Evolutionary conservation across 2,113 vertebrate genomes (phyloP).

Genomic region (Sinosuthora webbiana): DNA sequence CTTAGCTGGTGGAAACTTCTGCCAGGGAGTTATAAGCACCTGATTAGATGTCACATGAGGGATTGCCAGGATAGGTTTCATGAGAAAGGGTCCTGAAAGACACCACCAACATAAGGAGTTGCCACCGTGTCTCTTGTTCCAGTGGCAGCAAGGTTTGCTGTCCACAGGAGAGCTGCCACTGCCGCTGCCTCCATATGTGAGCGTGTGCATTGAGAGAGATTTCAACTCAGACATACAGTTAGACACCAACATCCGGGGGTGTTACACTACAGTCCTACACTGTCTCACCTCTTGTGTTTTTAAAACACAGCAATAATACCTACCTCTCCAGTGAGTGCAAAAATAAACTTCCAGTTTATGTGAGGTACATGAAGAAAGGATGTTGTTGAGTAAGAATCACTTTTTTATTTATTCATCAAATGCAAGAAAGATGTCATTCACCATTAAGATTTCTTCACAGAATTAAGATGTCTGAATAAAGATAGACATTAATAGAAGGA

Average conservation of each 20-base stretch:
- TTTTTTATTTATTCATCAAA: background rate
- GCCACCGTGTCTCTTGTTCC: background rate
- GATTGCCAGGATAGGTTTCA: background rate
- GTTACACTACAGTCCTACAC: background rate
- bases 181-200: background rate
- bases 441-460: background rate
- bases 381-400: background rate
- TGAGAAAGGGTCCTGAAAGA: background rate
- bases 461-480: background rate
- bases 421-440: background rate
- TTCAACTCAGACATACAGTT: background rate
- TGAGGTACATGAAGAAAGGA: background rate
- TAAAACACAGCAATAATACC: background rate
- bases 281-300: background rate
- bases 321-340: background rate
- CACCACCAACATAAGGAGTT: rapidly evolving
- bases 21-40: background rate
- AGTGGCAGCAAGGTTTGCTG: background rate
- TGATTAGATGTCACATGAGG: background rate
- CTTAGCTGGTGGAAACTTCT: background rate
- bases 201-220: background rate
- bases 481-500: background rate
- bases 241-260: background rate
- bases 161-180: background rate
- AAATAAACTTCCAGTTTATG: background rate